Percentiles rank a stretch among this genome's conserved stretches.
Conservation (phyloP, 2,113 vertebrate species). For the Paradoxurus hermaphroditus region DNA sequence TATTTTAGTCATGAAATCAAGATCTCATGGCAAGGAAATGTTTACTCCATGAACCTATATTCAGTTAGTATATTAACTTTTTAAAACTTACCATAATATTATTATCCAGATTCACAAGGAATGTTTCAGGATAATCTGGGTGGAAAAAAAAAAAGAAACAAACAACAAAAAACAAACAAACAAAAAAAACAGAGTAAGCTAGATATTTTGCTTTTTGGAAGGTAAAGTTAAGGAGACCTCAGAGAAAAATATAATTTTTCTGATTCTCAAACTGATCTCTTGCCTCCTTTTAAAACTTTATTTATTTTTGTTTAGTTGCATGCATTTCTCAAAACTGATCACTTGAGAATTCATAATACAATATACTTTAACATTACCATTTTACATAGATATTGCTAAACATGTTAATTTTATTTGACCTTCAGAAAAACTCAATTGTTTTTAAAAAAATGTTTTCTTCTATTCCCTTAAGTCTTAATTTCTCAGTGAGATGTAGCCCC, state of each 20-base stretch:
- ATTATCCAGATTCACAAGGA: neutral
- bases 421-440: neutral
- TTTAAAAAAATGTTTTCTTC: neutral
- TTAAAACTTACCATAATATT: neutral
- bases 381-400: neutral
- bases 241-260: neutral
- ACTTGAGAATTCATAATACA: neutral
- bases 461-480: constrained; percentile 37
- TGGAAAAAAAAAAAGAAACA: neutral
- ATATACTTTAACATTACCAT: neutral
- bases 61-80: neutral
- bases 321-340: neutral
- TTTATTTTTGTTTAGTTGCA: neutral
- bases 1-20: neutral
- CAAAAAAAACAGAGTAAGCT: neutral
- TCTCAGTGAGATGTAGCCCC: neutral
- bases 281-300: neutral
- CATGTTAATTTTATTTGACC: neutral
- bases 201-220: neutral
- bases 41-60: neutral
- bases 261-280: neutral
- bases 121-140: neutral
- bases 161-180: too few relatives aligned
- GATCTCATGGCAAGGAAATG: neutral
- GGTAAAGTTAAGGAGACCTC: neutral